These are phyloP conservation scores for Mareca penelope DNA, from an alignment of 2,797 vertebrate species.

Conservation along the genomic window DNA sequence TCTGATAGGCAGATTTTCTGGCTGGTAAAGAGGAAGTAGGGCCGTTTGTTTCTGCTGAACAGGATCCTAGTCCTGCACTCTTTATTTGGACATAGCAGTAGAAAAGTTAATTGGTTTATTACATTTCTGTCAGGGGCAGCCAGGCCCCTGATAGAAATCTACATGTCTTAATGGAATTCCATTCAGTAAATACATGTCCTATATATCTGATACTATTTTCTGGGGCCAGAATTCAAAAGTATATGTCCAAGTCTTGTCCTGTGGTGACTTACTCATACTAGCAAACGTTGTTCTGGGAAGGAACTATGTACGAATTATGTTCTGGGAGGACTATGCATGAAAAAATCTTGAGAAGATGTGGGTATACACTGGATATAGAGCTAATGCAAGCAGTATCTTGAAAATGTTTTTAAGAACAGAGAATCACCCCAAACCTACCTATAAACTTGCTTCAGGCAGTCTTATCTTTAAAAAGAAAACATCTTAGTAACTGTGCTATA, in stretches of 20 bases:
- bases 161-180: background rate
- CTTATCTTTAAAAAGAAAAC: slow-evolving; percentile 20
- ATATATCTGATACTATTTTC: background rate
- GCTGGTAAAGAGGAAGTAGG: background rate
- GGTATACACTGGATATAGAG: background rate
- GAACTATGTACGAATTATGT: background rate
- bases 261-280: background rate
- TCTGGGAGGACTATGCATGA: background rate
- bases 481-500: background rate
- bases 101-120: background rate
- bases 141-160: background rate
- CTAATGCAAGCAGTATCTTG: background rate
- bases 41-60: background rate
- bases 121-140: background rate
- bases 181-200: background rate
- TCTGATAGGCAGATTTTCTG: slow-evolving; percentile 7
- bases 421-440: background rate
- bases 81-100: background rate
- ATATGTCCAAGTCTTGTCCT: background rate
- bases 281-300: background rate
- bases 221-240: background rate
- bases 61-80: background rate
- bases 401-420: background rate
- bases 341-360: background rate
- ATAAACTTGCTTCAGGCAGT: slow-evolving; percentile 1